A percentile compares a stretch with the other conserved stretches of the same genome.
These are phyloP conservation scores for Macrocentrus cingulum DNA, from an alignment of 1,140 invertebrate genomes.

Conservation along the genomic window DNA sequence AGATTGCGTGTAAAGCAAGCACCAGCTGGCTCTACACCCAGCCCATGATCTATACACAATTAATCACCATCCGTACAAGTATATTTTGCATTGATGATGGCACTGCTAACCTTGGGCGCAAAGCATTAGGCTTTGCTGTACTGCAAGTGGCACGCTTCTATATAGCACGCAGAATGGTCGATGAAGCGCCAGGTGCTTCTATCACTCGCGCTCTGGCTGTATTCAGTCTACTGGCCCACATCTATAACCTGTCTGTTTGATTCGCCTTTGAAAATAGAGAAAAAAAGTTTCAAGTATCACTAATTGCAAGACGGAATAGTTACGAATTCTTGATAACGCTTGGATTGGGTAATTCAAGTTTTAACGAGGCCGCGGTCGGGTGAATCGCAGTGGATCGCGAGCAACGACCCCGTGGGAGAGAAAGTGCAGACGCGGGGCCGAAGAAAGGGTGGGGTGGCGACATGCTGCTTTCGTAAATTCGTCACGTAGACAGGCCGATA, in stretches of 20 bases:
- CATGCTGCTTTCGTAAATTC: conserved; percentile 31
- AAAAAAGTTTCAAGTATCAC: conserved; percentile 29
- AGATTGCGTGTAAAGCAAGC: conserved; percentile 14
- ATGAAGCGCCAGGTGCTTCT: conserved; percentile 36
- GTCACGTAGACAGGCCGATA: conserved; percentile 31
- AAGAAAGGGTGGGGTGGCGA: conserved; percentile 15
- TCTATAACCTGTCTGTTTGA: conserved; percentile 14
- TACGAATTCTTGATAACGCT: conserved; percentile 31
- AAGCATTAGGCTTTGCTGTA: too few species aligned
- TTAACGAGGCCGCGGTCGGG: conserved; percentile 30
- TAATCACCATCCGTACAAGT: conserved; percentile 8
- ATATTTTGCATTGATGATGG: background rate
- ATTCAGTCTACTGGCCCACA: conserved; percentile 37
- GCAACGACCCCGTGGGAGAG: conserved; percentile 24
- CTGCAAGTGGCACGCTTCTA: background rate
- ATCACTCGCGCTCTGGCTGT: conserved; percentile 33
- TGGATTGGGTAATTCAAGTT: conserved; percentile 30
- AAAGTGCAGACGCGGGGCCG: conserved; percentile 3
- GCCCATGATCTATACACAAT: conserved; percentile 10
- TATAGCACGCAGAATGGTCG: background rate
- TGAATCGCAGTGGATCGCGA: conserved; percentile 30
- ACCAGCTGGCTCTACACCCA: conserved; percentile 21
- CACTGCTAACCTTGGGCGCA: background rate
- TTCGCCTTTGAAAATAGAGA: background rate
- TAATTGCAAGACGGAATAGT: conserved; percentile 29